phyloP scores from a whole-genome alignment of 37 sponge, comb jelly and placozoan genomes.

The Aphrocallistes beatrix region DNA sequence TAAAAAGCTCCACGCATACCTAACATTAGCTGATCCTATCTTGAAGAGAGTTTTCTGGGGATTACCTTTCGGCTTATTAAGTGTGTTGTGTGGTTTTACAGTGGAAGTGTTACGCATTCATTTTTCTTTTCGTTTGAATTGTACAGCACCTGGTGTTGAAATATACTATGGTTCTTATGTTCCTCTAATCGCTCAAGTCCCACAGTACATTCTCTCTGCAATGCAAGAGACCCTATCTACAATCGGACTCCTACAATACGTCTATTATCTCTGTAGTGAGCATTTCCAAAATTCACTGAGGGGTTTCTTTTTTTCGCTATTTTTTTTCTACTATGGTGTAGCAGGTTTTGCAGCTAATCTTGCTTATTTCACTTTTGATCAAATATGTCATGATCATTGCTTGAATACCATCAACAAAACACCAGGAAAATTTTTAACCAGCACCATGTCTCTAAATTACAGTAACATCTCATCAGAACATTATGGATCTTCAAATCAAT shows the following conservation, averaged over 20 bases:
- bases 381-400: not conserved
- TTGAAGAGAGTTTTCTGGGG: slow-evolving; percentile 6
- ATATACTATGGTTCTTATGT: not conserved
- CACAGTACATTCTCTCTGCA: not conserved
- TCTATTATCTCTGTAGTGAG: not conserved
- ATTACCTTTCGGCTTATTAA: not conserved
- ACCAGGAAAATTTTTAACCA: too few relatives aligned
- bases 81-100: not conserved
- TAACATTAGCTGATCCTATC: not conserved
- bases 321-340: not conserved
- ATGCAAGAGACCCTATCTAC: not conserved
- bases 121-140: not conserved
- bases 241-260: not conserved
- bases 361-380: not conserved
- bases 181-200: not conserved
- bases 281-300: not conserved
- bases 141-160: not conserved
- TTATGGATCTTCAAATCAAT: not conserved
- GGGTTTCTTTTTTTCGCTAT: slow-evolving; percentile 4
- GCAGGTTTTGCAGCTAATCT: not conserved
- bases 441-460: too few relatives aligned
- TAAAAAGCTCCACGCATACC: not conserved
- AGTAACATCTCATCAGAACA: not conserved
- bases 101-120: not conserved
- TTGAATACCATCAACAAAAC: too few relatives aligned